Evolutionary conservation across 2,113 vertebrate species (phyloP), one percentile per base, ranked within the genome.

Genomic region (Piprites chloris): DNA sequence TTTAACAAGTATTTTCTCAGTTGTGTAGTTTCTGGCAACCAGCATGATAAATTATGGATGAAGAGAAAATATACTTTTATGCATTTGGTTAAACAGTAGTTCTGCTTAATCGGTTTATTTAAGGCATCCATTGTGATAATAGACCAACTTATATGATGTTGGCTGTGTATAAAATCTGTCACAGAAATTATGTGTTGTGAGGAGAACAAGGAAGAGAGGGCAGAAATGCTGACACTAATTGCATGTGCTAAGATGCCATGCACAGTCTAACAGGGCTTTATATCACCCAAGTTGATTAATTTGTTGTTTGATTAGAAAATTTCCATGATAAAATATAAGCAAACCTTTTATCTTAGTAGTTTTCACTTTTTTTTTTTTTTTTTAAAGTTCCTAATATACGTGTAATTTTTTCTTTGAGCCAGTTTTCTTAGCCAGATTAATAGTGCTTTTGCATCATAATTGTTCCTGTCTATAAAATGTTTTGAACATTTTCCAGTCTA

Each of bases 61-160:
- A 89, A 93, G 47, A 86, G 16, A 71, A 86, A 87, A 52, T 6
- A 14, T 9, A 21, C 61, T 76, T 90, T 69, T 77, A 76, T 63
- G 12, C 12, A 12, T 86, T 78, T 85, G 24, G 10, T 66, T 86
- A 61, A 71, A 32, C 0, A 5, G 30, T 69, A 56, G 9, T 42
- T 90, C 35, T 92, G 1, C 27, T n/a, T 69, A 52, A 8, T 41
- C 33, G 19, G 8, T 61, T 83, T 83, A 30, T 33, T 42, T 62
- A 53, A 33, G 21, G 39, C 5, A 5, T 76, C 23, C 0, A 0
- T 24, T 33, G 28, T 62, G 6, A 9, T 79, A 42, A n/a, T 35
- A 53, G 41, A 84, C 23, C 6, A 59, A 15, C 9, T 94, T 67
- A 33, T 6, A 15, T 42, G 49, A 52, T 0, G 0, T 47, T 80